These are phyloP conservation scores for Monopterus albus DNA, from an alignment of 2,113 vertebrate species.

Conservation along the genomic window DNA sequence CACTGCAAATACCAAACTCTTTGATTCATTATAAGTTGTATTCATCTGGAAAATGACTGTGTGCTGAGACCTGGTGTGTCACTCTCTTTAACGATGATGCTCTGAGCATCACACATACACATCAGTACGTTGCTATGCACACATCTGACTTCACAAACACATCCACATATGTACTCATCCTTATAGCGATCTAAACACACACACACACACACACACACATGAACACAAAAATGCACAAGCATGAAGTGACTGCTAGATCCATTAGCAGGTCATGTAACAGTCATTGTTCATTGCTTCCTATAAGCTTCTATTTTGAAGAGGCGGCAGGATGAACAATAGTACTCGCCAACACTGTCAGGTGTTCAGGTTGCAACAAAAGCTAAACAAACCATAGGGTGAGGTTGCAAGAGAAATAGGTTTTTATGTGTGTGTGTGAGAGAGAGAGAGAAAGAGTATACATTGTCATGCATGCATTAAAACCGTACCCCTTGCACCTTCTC, in stretches of 20 bases:
- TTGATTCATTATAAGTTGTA: slow-evolving; percentile 28
- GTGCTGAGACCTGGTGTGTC: slow-evolving; percentile 15
- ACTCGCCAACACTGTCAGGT: slow-evolving; percentile 61
- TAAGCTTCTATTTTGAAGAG: slow-evolving; percentile 79
- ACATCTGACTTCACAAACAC: slow-evolving; percentile 8
- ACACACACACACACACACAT: slow-evolving; percentile 12
- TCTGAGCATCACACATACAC: slow-evolving; percentile 7
- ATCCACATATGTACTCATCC: no score
- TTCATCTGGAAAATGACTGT: slow-evolving; percentile 36
- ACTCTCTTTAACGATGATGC: slow-evolving; percentile 1
- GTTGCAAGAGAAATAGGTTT: slow-evolving; percentile 31
- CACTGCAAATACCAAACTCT: slow-evolving; percentile 56
- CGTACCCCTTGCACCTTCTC: no score
- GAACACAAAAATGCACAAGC: slow-evolving; percentile 7
- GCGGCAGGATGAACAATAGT: slow-evolving; percentile 71
- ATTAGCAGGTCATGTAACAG: slow-evolving; percentile 84
- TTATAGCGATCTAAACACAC: no score
- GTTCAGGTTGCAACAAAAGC: slow-evolving; percentile 45
- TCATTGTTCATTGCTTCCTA: slow-evolving; percentile 85
- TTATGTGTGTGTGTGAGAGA: not conserved
- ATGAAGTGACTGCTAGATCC: slow-evolving; percentile 72
- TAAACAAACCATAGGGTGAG: slow-evolving; percentile 57
- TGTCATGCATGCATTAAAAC: slow-evolving; percentile 10
- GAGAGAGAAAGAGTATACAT: not conserved
- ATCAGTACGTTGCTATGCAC: slow-evolving; percentile 3